Percentiles rank a stretch among this genome's conserved stretches.
Evolutionary conservation across 2,888 invertebrate species (phyloP).

Genomic region (Coremacera marginata): DNA sequence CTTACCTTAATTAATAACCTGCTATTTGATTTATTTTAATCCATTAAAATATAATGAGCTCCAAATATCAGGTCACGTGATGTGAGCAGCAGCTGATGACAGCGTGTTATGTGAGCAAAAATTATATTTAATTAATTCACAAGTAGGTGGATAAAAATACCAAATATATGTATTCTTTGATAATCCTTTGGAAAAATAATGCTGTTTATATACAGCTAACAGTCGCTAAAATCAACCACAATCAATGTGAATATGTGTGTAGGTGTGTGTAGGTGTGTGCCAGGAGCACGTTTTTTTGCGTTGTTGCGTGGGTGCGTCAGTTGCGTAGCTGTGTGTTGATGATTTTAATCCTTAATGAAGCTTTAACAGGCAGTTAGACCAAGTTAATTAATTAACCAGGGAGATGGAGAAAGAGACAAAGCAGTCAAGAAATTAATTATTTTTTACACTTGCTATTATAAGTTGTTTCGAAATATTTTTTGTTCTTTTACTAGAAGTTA

Average conservation of each 20-base stretch:
- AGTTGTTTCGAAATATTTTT: background rate
- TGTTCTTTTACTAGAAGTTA: background rate
- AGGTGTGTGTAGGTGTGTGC: background rate
- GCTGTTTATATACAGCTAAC: background rate
- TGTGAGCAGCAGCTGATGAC: too few species aligned
- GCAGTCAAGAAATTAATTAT: background rate
- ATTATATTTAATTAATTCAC: too few species aligned
- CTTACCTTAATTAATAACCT: conserved; percentile 9
- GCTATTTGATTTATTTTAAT: background rate
- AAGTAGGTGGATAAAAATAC: too few species aligned
- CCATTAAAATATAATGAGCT: too few species aligned
- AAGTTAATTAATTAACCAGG: conserved; percentile 5
- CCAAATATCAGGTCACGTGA: too few species aligned
- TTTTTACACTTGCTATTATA: too few species aligned
- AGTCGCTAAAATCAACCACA: background rate
- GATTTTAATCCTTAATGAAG: conserved; percentile 11
- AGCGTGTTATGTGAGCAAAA: too few species aligned
- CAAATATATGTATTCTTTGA: background rate
- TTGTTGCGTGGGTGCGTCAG: background rate
- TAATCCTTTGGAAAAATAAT: background rate
- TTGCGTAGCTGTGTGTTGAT: conserved; percentile 7
- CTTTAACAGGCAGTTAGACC: background rate
- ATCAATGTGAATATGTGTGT: background rate
- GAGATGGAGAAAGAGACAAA: background rate
- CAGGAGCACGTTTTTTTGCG: background rate